Conservation (phyloP, 2,113 vertebrate species). For the Ochotona curzoniae region DNA sequence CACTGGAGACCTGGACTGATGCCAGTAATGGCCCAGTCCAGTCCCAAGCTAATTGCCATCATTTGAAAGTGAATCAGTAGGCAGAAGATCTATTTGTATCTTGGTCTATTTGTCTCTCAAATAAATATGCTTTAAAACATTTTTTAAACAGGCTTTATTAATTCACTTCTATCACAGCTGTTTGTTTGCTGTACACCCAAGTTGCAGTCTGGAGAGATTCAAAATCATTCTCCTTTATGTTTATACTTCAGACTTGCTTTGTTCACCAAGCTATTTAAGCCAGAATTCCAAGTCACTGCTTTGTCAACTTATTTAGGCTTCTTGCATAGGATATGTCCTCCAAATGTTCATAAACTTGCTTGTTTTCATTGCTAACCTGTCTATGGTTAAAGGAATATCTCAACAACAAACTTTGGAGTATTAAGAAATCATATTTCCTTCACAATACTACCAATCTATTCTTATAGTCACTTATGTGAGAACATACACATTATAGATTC, state of each 20-base stretch:
- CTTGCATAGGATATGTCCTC: not conserved
- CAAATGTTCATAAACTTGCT: not conserved
- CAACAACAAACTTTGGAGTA: not conserved
- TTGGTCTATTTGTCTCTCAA: too few species aligned
- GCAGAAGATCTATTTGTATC: too few species aligned
- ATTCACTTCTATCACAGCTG: not conserved
- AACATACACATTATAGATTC: not conserved
- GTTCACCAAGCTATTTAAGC: not conserved
- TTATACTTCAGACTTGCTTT: not conserved
- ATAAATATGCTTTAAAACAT: too few species aligned
- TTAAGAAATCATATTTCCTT: not conserved
- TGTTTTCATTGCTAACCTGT: not conserved
- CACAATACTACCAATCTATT: not conserved
- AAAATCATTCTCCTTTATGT: not conserved
- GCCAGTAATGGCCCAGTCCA: too few species aligned
- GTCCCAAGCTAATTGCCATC: too few species aligned
- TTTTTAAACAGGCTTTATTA: not conserved
- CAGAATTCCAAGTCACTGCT: not conserved
- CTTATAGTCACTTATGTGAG: conserved; percentile 19
- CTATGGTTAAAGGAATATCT: not conserved
- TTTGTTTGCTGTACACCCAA: not conserved
- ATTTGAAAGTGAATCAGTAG: too few species aligned
- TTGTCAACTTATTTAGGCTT: not conserved
- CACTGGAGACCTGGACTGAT: too few species aligned
- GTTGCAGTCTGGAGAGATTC: not conserved